phyloP scores from a whole-genome alignment of 2,888 invertebrate species.

The Drosophila meridiana region DNA sequence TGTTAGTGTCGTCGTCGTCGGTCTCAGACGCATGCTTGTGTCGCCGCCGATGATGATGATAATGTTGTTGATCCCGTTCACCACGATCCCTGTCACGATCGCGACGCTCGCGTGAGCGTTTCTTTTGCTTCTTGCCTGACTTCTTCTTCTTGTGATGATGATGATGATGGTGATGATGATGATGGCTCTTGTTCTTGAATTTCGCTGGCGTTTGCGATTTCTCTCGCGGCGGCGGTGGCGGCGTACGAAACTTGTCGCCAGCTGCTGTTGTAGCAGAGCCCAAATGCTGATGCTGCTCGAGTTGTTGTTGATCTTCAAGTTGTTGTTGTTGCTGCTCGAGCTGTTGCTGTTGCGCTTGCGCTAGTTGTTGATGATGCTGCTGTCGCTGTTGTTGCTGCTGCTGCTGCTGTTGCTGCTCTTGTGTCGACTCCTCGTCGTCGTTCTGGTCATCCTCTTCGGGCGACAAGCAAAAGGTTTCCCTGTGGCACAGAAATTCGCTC shows the following conservation, averaged over 20 bases:
- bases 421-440: slow-evolving; percentile 52
- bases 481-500: slow-evolving; percentile 85
- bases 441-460: slow-evolving; percentile 82
- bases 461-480: slow-evolving; percentile 84
- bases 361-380: slow-evolving; percentile 35
- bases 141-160: slow-evolving; percentile 81
- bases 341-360: slow-evolving; percentile 16
- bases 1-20: slow-evolving; percentile 50
- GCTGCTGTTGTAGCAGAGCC: slow-evolving; percentile 41
- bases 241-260: slow-evolving; percentile 55
- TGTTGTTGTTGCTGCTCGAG: slow-evolving; percentile 28
- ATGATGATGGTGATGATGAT: slow-evolving; percentile 10
- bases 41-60: slow-evolving; percentile 72
- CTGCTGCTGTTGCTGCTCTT: slow-evolving; percentile 28
- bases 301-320: slow-evolving; percentile 21
- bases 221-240: slow-evolving; percentile 45
- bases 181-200: slow-evolving; percentile 53
- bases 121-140: slow-evolving; percentile 82
- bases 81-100: slow-evolving; percentile 52
- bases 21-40: slow-evolving; percentile 77
- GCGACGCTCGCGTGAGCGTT: slow-evolving; percentile 81
- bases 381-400: slow-evolving; percentile 30
- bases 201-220: slow-evolving; percentile 64
- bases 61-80: slow-evolving; percentile 54
- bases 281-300: slow-evolving; percentile 33